Evolutionary conservation across 2,113 vertebrate genomes (phyloP).

Genomic region (Scartelaos histophorus): DNA sequence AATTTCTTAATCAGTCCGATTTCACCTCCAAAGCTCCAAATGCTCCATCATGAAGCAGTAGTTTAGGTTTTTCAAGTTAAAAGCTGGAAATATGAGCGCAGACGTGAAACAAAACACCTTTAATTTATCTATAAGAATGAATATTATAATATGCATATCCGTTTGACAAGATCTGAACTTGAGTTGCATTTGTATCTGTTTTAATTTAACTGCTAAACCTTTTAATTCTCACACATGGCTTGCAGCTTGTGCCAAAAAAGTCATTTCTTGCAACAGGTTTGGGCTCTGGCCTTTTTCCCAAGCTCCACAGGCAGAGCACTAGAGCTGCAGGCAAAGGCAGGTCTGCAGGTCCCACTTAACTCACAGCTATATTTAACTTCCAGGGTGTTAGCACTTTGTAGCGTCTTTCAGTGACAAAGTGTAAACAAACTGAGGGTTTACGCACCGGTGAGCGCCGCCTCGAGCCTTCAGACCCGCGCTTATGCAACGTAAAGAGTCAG

Average conservation of each 20-base stretch:
- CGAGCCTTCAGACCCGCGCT: conserved; percentile 6
- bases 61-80: too few species aligned
- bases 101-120: too few species aligned
- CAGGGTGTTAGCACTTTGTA: conserved; percentile 6
- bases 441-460: not conserved
- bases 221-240: conserved; percentile 25
- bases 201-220: conserved; percentile 39
- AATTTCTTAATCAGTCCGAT: too few species aligned
- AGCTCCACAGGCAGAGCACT: conserved; percentile 16
- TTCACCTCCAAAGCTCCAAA: too few species aligned
- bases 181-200: conserved; percentile 6
- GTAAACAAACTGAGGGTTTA: not conserved
- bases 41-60: too few species aligned
- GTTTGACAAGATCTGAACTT: not conserved
- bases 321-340: conserved; percentile 11
- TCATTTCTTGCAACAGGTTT: conserved; percentile 40
- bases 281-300: conserved; percentile 29
- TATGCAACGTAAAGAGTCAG: conserved; percentile 5
- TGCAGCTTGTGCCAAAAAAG: conserved; percentile 20
- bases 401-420: not conserved
- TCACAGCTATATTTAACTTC: conserved; percentile 1
- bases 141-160: too few species aligned
- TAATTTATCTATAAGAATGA: too few species aligned
- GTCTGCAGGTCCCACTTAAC: conserved; percentile 14
- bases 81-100: too few species aligned